phyloP scores from a whole-genome alignment of 2,888 invertebrate genomes.

The Lochmaea crataegi region DNA sequence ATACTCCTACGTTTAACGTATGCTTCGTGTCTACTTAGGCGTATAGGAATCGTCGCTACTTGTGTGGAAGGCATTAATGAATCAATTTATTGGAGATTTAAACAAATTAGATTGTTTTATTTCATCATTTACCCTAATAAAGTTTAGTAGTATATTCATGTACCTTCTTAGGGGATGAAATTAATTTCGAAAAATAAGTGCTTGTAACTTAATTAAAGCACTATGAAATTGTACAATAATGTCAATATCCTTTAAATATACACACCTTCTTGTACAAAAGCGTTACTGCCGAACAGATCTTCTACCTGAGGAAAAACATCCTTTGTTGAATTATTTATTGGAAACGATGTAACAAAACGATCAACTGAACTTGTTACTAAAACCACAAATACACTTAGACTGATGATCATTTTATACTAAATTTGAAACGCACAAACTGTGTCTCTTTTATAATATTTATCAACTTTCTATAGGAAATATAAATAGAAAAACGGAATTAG shows the following conservation, averaged over 20 bases:
- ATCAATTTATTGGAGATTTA: too few relatives aligned
- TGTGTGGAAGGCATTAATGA: too few relatives aligned
- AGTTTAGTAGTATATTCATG: too few relatives aligned
- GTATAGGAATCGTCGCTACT: too few relatives aligned
- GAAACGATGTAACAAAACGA: background rate
- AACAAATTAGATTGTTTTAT: too few relatives aligned
- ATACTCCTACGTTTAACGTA: too few relatives aligned
- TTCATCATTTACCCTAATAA: too few relatives aligned
- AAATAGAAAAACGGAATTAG: slow-evolving; percentile 16
- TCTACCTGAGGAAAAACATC: background rate
- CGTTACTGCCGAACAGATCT: background rate
- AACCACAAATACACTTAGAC: slow-evolving; percentile 8
- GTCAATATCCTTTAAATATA: background rate
- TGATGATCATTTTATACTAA: slow-evolving; percentile 27
- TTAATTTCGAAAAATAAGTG: too few relatives aligned
- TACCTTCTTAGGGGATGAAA: too few relatives aligned
- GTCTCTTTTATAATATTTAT: slow-evolving; percentile 24
- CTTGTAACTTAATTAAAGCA: too few relatives aligned
- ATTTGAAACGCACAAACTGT: background rate
- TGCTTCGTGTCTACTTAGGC: too few relatives aligned
- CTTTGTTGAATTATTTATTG: background rate
- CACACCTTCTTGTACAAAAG: slow-evolving; percentile 20
- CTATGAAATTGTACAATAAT: too few relatives aligned
- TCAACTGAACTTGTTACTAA: slow-evolving; percentile 10
- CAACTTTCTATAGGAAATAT: slow-evolving; percentile 23